Percentiles rank a stretch among this genome's conserved stretches.
Conservation (phyloP, 1,140 invertebrate genomes). For the Drosophila subpulchrella region DNA sequence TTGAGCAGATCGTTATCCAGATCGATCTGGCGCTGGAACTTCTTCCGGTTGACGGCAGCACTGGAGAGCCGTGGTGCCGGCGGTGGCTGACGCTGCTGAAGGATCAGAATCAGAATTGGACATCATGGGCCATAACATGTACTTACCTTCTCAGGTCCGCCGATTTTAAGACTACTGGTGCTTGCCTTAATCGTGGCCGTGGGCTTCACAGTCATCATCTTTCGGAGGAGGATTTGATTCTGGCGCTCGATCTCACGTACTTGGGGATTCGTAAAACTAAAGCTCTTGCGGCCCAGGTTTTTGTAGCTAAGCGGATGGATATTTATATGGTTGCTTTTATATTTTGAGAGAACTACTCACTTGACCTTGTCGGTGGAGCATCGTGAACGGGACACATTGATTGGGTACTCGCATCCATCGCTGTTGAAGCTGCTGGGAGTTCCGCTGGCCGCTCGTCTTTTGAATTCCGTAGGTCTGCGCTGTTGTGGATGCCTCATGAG, state of each 20-base stretch:
- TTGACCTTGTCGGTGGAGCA: constrained; percentile 67
- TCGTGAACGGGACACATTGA: constrained; percentile 46
- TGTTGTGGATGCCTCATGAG: constrained; percentile 57
- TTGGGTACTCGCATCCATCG: constrained; percentile 49
- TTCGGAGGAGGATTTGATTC: constrained; percentile 76
- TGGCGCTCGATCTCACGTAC: constrained; percentile 81
- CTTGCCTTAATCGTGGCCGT: constrained; percentile 61
- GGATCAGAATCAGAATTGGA: not conserved
- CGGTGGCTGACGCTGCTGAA: constrained; percentile 23
- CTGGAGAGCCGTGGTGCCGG: constrained; percentile 58
- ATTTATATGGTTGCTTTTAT: not conserved
- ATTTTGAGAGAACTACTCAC: constrained; percentile 33
- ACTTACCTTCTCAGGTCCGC: constrained; percentile 32
- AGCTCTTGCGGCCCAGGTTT: constrained; percentile 74
- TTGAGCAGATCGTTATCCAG: constrained; percentile 78
- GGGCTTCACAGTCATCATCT: constrained; percentile 75
- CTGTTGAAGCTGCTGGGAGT: constrained; percentile 69
- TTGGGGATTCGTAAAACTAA: constrained; percentile 77
- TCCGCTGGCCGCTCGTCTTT: constrained; percentile 47
- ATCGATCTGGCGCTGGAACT: constrained; percentile 80
- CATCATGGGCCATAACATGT: not conserved
- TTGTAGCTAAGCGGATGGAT: constrained; percentile 41
- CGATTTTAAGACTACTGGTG: constrained; percentile 39
- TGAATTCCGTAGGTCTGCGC: constrained; percentile 13
- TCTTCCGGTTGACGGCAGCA: constrained; percentile 77